Base-by-base conservation (phyloP, 2,113 vertebrate species). In the Antidorcas marsupialis region DNA sequence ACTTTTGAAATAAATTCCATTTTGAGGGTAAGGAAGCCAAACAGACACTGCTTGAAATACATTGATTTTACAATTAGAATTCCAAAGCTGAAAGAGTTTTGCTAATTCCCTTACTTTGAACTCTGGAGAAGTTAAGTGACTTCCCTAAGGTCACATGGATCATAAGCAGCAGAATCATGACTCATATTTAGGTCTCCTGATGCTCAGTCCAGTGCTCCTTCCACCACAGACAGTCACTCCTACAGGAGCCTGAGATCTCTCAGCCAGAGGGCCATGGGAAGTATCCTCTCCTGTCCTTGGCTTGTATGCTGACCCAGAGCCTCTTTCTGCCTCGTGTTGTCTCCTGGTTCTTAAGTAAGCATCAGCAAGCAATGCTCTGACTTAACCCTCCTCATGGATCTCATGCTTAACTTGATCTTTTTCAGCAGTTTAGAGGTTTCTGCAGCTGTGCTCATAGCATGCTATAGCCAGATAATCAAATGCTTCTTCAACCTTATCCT, bases 1-100 rank as follows among this genome's bases (percentile, higher is more conserved):
- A 85, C 19, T 96, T 96, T 95, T 45, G 30, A 95, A 81, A 94
- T 96, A 87, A 86, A 92, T 90, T 97, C 60, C 43, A 57, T 94
- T 74, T 94, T 87, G 62, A 95, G 43, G 36, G 23, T 91, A 91
- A 94, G 50, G 74, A 95, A 89, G 84, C 83, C 64, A 64, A 87
- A 88, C 2, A 91, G 50, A n/a, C 28, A 57, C 39, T 30, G n/a
- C 33, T 94, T 78, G n/a, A 59, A 52, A 36, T 82, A 7, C 21
- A 67, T n/a, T 86, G 67, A 60, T 74, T 87, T 92, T 76, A 89
- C n/a, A 88, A 96, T 95, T 79, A 62, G 93, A 74, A 62, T 88
- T 60, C 50, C 45, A 71, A 86, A 92, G 64, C 59, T 91, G 89
- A 93, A 95, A 78, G 50, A 76, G 11, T 92, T 85, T 19, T 87